These are phyloP conservation scores for Pangasius mekongensis DNA, from an alignment of 2,797 vertebrate species.

Conservation along the genomic window DNA sequence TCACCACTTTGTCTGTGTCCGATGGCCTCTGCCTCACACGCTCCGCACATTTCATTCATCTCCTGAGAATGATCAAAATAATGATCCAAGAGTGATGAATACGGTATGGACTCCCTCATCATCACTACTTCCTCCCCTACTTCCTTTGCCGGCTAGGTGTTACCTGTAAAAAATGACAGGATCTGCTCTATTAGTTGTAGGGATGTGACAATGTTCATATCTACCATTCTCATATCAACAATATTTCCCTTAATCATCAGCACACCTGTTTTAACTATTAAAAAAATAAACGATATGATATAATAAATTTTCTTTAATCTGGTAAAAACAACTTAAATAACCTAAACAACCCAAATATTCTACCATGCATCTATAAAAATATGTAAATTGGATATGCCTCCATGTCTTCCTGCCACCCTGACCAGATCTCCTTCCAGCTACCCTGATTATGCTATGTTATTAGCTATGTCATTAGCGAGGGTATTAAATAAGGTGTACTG, in stretches of 20 bases:
- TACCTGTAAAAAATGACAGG: not conserved
- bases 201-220: not conserved
- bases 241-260: not conserved
- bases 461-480: not conserved
- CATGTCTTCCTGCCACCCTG: not conserved
- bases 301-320: not conserved
- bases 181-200: not conserved
- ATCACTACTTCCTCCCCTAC: not conserved
- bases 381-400: not conserved
- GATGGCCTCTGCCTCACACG: slow-evolving; percentile 9
- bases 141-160: not conserved
- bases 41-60: not conserved
- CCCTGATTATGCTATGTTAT: not conserved
- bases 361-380: not conserved
- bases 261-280: not conserved
- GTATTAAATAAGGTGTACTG: not conserved
- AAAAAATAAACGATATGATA: not conserved
- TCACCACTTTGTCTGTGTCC: slow-evolving; percentile 6
- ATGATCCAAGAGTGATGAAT: slow-evolving; percentile 18
- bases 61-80: slow-evolving; percentile 32
- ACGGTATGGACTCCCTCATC: slow-evolving; percentile 8
- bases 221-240: not conserved
- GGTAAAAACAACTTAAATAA: not conserved
- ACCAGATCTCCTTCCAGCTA: not conserved
- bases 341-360: not conserved